Percentiles rank a stretch among this genome's conserved stretches.
These are phyloP conservation scores for Triops cancriformis DNA, from an alignment of 1,140 invertebrate species.

Conservation along the genomic window DNA sequence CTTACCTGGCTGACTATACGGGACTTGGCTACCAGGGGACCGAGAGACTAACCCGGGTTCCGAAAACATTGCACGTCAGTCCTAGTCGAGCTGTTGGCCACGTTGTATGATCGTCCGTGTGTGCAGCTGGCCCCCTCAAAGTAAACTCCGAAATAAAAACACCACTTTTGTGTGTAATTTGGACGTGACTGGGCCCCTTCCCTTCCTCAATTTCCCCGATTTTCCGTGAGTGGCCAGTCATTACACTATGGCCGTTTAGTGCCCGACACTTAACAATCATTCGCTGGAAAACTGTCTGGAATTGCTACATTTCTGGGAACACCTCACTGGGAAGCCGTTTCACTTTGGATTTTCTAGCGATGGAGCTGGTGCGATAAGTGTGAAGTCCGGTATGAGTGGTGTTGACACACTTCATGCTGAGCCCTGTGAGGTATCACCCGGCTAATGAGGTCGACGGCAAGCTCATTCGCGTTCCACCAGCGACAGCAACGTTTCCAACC, in stretches of 20 bases:
- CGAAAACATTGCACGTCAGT: neutral
- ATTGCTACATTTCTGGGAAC: too few relatives aligned
- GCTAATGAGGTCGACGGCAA: neutral
- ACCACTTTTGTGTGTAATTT: too few relatives aligned
- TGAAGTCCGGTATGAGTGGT: neutral
- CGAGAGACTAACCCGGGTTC: neutral
- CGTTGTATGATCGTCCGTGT: neutral
- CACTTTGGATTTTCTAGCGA: too few relatives aligned
- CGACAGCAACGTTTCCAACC: neutral
- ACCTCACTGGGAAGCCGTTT: too few relatives aligned
- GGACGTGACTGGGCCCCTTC: too few relatives aligned
- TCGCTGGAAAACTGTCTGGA: too few relatives aligned
- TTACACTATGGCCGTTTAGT: too few relatives aligned
- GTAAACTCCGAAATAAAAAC: neutral
- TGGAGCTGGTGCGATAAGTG: too few relatives aligned
- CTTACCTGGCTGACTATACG: neutral
- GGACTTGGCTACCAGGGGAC: neutral
- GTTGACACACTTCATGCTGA: neutral
- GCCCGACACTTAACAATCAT: too few relatives aligned
- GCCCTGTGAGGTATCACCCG: constrained; percentile 1
- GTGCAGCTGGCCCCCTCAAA: neutral
- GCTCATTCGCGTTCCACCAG: neutral
- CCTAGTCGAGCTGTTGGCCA: constrained; percentile 5
- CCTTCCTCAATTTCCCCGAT: too few relatives aligned
- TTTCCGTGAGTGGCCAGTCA: too few relatives aligned